Conservation (phyloP, 2,888 invertebrate species). For the Dicycla oo region DNA sequence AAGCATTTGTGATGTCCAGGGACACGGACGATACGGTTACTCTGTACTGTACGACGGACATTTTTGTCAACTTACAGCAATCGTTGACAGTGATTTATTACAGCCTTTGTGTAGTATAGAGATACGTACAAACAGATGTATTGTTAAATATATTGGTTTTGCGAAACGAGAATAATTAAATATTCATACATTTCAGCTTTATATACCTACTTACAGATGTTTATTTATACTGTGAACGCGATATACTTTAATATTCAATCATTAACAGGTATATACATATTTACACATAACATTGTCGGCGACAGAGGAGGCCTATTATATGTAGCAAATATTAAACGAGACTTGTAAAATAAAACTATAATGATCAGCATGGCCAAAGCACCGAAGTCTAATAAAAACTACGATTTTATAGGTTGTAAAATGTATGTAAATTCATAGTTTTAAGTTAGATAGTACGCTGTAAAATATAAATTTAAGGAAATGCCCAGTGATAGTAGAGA, state of each 20-base stretch:
- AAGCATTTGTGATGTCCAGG: constrained; percentile 74
- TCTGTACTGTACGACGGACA: constrained; percentile 69
- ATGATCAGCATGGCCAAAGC: constrained; percentile 87
- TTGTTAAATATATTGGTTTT: constrained; percentile 56
- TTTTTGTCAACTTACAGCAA: constrained; percentile 78
- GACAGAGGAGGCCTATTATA: constrained; percentile 31
- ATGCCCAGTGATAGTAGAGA: constrained; percentile 89
- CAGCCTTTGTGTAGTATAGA: constrained; percentile 71
- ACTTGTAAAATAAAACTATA: constrained; percentile 70
- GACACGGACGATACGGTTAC: constrained; percentile 64
- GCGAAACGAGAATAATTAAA: constrained; percentile 57
- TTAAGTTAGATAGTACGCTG: constrained; percentile 70
- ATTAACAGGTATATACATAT: constrained; percentile 43
- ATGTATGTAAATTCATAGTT: constrained; percentile 79
- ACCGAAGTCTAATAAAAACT: constrained; percentile 84
- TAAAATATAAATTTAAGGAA: constrained; percentile 80
- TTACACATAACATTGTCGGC: constrained; percentile 51
- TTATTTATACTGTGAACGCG: constrained; percentile 35
- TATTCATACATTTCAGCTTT: constrained; percentile 51
- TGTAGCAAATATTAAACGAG: constrained; percentile 55
- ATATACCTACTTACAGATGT: constrained; percentile 37
- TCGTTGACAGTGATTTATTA: constrained; percentile 85
- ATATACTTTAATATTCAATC: constrained; percentile 28
- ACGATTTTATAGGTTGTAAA: constrained; percentile 85
- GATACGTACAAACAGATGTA: constrained; percentile 66